These are phyloP conservation scores for crab-eating macaque (Macaca fascicularis) DNA, from an alignment of 2,113 vertebrate genomes.

Conservation along the genomic window DNA sequence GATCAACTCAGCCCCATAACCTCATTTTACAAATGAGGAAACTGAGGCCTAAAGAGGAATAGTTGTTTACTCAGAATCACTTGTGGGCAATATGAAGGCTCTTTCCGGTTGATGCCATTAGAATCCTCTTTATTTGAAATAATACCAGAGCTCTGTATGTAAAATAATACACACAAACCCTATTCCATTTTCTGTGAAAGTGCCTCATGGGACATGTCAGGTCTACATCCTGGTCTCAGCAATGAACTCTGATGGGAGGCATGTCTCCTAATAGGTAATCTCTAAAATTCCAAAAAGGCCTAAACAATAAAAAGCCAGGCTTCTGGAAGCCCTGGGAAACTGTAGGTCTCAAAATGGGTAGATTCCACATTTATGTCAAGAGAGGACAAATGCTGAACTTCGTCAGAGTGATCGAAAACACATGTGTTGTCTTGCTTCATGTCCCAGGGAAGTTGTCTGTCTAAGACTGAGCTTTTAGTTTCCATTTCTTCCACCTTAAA, in stretches of 20 bases:
- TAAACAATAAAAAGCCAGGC: not conserved
- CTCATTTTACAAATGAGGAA: not conserved
- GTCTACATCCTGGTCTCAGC: not conserved
- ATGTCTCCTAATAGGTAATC: not conserved
- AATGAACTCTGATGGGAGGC: not conserved
- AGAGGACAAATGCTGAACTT: constrained; percentile 50
- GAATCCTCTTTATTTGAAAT: not conserved
- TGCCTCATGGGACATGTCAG: not conserved
- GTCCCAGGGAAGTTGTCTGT: constrained; percentile 32
- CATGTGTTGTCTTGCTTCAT: constrained; percentile 41
- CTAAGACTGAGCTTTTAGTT: constrained; percentile 31
- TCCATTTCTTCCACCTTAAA: constrained; percentile 54
- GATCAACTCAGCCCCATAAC: not conserved
- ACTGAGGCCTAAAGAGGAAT: not conserved
- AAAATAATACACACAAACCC: not conserved
- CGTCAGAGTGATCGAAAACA: constrained; percentile 53
- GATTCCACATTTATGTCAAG: constrained; percentile 49
- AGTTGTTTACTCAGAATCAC: not conserved
- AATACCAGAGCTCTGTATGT: not conserved
- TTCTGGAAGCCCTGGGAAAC: constrained; percentile 34
- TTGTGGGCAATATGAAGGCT: not conserved
- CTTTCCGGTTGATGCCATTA: not conserved
- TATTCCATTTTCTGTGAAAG: not conserved
- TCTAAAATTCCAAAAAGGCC: not conserved
- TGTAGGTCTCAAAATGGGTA: constrained; percentile 26